A percentile compares a stretch with the other conserved stretches of the same genome.
phyloP scores from a whole-genome alignment of 2,797 vertebrate genomes.

The Channallabes apus region DNA sequence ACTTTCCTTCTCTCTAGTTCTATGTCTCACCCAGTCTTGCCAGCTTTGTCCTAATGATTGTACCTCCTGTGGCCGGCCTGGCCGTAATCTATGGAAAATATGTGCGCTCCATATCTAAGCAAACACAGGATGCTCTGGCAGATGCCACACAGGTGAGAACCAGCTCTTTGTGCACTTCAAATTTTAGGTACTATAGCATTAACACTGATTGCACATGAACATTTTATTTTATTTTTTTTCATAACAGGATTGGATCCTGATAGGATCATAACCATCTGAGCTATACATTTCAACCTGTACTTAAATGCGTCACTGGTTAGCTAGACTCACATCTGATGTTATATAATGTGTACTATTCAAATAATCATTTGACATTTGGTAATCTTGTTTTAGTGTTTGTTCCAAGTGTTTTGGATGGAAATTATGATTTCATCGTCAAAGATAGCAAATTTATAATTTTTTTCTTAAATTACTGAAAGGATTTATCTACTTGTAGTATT shows the following conservation, averaged over 20 bases:
- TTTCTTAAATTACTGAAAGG: background rate
- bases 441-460: background rate
- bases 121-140: conserved; percentile 93
- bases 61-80: conserved; percentile 85
- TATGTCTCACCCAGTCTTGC: conserved; percentile 91
- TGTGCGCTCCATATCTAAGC: conserved; percentile 86
- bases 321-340: background rate
- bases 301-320: background rate
- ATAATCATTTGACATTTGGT: background rate
- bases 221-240: background rate
- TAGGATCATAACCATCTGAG: background rate
- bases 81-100: conserved; percentile 90
- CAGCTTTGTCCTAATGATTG: conserved; percentile 86
- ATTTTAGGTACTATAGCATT: background rate
- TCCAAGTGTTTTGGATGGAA: background rate
- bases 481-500: background rate
- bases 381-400: background rate
- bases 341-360: background rate
- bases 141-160: conserved; percentile 87
- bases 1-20: conserved; percentile 73
- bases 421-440: background rate
- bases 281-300: background rate
- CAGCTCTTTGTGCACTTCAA: background rate
- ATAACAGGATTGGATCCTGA: too few species aligned
- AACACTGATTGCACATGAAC: background rate